Base-by-base conservation (phyloP, 2,888 invertebrate species). In the Trissolcus japonicus region DNA sequence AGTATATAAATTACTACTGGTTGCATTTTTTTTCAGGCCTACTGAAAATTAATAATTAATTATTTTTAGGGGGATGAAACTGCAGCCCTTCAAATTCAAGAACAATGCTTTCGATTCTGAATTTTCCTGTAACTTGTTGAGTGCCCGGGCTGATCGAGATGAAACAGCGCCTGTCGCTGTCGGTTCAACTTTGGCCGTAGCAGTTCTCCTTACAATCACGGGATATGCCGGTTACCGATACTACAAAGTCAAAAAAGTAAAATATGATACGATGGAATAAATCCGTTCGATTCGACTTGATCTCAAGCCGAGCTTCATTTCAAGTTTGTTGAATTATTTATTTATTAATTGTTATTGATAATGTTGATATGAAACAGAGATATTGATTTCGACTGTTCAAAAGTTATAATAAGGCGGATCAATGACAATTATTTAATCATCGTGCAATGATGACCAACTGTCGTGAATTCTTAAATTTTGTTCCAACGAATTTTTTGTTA, bases 261-360 rank as follows among this genome's bases (percentile, higher is more conserved):
- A 96, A 85, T 97, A 97, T 86, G 96, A 96, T 86, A 95, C 95
- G 11, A 96, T 97, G 96, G 95, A 96, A 90, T 96, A 93, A 90
- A 80, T 11, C 11, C 14, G 51, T 50, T 48, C 14, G 25, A 35
- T 29, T 50, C 14, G 40, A 11, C 19, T 21, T 14, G 21, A 13
- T 48, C 21, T 13, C 16, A 48, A 48, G 21, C 21, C 21, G 21
- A 21, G 21, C 21, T 2, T 21, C 4, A 4, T 25, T 25, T 25
- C 25, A 25, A 25, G 25, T 35, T 35, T 35, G 11, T 35, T 35
- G 6, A 35, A 35, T 35, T 35, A 35, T 9, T 35, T 35, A 35
- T 9, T 35, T 0, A 1, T 7, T 35, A 9, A 1, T 7, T 35
- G 6, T 11, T 11, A 35, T 35, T 35, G 35, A 35, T 35, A 35